These are phyloP conservation scores for Conops quadrifasciatus DNA, from an alignment of 2,888 invertebrate species.

Conservation along the genomic window DNA sequence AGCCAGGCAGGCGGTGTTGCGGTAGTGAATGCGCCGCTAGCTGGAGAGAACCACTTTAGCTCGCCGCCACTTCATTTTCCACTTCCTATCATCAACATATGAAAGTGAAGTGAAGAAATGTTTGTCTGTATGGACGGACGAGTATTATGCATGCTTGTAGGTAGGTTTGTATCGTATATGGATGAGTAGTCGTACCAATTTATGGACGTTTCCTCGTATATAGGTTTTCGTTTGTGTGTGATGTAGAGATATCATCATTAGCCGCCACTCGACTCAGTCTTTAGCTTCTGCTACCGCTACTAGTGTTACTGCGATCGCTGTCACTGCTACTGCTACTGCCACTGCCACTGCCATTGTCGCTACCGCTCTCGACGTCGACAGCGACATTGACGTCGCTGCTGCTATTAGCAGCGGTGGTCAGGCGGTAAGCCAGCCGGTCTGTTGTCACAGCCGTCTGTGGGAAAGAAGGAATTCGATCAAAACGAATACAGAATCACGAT, in stretches of 20 bases:
- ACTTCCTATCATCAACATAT: constrained; percentile 18
- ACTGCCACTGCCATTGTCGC: background rate
- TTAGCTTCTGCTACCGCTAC: background rate
- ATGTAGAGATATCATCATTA: background rate
- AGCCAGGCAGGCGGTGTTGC: background rate
- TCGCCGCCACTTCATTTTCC: background rate
- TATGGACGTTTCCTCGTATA: too few species aligned
- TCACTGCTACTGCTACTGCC: background rate
- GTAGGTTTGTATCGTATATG: background rate
- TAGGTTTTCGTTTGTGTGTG: background rate
- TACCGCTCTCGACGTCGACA: background rate
- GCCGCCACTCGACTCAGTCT: constrained; percentile 12
- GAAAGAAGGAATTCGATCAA: constrained; percentile 29
- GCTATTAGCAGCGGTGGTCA: background rate
- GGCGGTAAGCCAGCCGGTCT: background rate
- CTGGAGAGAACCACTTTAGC: constrained; percentile 7
- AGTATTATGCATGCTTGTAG: background rate
- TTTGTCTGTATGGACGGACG: constrained; percentile 3
- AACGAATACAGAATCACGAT: constrained; percentile 31
- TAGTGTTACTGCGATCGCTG: background rate
- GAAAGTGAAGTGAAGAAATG: constrained; percentile 28
- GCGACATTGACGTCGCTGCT: background rate
- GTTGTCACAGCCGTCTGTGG: constrained; percentile 20
- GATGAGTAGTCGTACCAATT: too few species aligned
- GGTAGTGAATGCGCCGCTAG: constrained; percentile 12